Conservation (phyloP, 2,113 vertebrate species). For the Paedocypris sp. region DNA sequence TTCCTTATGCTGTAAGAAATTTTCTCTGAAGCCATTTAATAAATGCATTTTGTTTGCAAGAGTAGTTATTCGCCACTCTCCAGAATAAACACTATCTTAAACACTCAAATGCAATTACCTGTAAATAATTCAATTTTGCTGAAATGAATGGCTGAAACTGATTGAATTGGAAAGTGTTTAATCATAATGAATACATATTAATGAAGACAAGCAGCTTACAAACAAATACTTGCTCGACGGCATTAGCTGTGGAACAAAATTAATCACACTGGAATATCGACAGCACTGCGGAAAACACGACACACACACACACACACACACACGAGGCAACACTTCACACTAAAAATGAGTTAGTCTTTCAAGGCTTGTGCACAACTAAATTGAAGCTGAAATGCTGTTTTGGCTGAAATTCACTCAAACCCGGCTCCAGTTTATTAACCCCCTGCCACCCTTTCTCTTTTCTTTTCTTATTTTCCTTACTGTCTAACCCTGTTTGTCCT, state of each 20-base stretch:
- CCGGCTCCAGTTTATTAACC: background rate
- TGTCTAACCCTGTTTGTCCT: constrained; percentile 36
- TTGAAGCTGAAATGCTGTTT: background rate
- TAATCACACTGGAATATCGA: background rate
- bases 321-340: background rate
- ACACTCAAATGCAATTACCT: background rate
- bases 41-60: background rate
- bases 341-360: background rate
- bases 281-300: background rate
- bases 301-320: background rate
- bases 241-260: background rate
- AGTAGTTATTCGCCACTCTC: background rate
- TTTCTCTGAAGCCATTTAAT: too few species aligned
- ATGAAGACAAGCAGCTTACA: constrained; percentile 8
- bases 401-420: background rate
- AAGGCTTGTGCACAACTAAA: background rate
- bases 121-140: background rate
- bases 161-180: background rate
- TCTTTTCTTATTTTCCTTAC: constrained; percentile 40
- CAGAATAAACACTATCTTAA: background rate
- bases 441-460: background rate
- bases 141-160: background rate
- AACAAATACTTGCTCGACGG: background rate
- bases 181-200: constrained; percentile 1
- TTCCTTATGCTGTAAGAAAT: too few species aligned